Evolutionary conservation across 2,797 vertebrate genomes (phyloP).

Genomic region (Alca torda): DNA sequence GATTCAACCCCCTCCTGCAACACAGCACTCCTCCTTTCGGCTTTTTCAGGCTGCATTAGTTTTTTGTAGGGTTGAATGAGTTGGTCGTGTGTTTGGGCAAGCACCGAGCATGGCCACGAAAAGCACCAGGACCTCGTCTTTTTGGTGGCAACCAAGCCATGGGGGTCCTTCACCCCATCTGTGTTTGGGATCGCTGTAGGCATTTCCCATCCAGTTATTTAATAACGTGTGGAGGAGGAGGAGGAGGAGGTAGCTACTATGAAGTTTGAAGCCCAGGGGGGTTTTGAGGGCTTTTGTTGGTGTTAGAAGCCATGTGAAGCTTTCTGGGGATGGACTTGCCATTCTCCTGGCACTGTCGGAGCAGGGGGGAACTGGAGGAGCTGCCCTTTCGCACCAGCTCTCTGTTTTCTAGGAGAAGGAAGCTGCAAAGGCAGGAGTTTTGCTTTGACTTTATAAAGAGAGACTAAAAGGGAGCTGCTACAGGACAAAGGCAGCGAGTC

Average conservation of each 20-base stretch:
- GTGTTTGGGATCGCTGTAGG: background rate
- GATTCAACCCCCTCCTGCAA: background rate
- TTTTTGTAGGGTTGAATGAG: background rate
- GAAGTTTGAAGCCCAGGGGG: background rate
- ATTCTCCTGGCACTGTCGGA: background rate
- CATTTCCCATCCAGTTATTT: background rate
- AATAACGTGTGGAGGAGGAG: background rate
- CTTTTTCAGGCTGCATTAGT: background rate
- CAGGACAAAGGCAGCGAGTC: background rate
- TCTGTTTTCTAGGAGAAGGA: background rate
- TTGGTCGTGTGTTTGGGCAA: background rate
- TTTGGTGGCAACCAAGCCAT: accelerated
- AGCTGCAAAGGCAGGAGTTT: background rate
- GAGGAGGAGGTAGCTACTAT: background rate
- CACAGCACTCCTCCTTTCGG: accelerated
- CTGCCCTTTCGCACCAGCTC: accelerated
- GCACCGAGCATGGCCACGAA: background rate
- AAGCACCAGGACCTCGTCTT: background rate
- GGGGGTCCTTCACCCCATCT: background rate
- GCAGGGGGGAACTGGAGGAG: background rate
- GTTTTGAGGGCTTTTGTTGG: background rate
- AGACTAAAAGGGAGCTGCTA: background rate
- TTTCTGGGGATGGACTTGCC: background rate
- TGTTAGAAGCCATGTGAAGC: background rate
- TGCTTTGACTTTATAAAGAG: background rate